Conservation (phyloP, 2,113 vertebrate genomes). For the Thamnophis sirtalis region DNA sequence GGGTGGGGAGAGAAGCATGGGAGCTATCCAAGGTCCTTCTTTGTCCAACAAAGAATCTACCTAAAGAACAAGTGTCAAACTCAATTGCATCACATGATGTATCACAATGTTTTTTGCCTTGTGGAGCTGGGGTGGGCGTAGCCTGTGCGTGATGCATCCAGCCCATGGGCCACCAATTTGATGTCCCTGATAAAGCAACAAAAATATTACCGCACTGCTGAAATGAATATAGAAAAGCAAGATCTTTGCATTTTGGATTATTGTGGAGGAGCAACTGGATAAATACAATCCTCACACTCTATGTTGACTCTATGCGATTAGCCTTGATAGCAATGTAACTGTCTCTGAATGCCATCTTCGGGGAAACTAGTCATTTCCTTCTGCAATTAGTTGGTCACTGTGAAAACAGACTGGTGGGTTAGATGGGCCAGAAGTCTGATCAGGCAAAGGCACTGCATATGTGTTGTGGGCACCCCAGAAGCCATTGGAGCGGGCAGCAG, state of each 20-base stretch:
- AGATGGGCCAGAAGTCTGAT: background rate
- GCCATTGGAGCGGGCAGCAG: no score
- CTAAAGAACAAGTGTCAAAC: background rate
- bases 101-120: no score
- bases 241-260: background rate
- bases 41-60: background rate
- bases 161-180: no score
- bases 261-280: background rate
- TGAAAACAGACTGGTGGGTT: background rate
- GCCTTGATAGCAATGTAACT: background rate
- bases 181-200: no score
- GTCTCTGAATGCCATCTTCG: background rate
- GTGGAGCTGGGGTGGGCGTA: no score
- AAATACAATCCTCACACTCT: background rate
- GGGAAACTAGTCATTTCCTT: background rate
- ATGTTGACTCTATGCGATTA: background rate
- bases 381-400: background rate
- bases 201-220: background rate
- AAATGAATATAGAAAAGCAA: background rate
- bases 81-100: no score
- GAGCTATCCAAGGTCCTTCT: background rate
- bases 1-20: background rate
- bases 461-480: no score
- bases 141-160: no score
- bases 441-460: background rate